phyloP scores from a whole-genome alignment of 1,140 invertebrate genomes.

The Carcinoscorpius rotundicauda region DNA sequence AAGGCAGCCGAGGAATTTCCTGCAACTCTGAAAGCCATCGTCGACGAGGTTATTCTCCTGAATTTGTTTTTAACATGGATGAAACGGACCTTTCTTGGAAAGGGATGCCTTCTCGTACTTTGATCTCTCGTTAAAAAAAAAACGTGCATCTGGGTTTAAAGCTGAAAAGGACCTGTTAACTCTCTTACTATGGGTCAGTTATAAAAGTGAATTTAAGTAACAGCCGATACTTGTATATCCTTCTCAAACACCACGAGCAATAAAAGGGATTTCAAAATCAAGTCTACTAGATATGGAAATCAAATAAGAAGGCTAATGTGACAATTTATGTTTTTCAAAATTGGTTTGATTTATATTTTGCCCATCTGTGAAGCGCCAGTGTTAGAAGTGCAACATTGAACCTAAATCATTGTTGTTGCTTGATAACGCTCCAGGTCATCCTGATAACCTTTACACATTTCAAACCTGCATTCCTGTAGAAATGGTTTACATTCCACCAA shows the following conservation, averaged over 20 bases:
- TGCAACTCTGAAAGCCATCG: constrained; percentile 22
- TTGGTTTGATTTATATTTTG: constrained; percentile 25
- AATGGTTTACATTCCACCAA: constrained; percentile 12
- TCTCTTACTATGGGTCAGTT: constrained; percentile 33
- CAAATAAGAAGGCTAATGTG: constrained; percentile 34
- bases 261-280: constrained; percentile 31
- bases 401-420: constrained; percentile 18
- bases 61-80: constrained; percentile 35
- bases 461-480: constrained; percentile 12
- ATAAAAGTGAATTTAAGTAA: constrained; percentile 31
- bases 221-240: constrained; percentile 35
- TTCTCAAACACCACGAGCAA: constrained; percentile 26
- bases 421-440: constrained; percentile 19
- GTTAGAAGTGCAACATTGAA: constrained; percentile 7
- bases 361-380: constrained; percentile 15
- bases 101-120: constrained; percentile 34
- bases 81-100: constrained; percentile 37
- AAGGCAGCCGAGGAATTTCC: constrained; percentile 20
- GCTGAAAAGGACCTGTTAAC: constrained; percentile 36
- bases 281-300: constrained; percentile 31
- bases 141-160: constrained; percentile 33
- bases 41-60: constrained; percentile 27
- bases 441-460: constrained; percentile 9
- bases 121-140: constrained; percentile 31
- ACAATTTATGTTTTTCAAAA: constrained; percentile 31